Conservation (phyloP, 2,888 invertebrate species). For the Augochlorella aurata region DNA sequence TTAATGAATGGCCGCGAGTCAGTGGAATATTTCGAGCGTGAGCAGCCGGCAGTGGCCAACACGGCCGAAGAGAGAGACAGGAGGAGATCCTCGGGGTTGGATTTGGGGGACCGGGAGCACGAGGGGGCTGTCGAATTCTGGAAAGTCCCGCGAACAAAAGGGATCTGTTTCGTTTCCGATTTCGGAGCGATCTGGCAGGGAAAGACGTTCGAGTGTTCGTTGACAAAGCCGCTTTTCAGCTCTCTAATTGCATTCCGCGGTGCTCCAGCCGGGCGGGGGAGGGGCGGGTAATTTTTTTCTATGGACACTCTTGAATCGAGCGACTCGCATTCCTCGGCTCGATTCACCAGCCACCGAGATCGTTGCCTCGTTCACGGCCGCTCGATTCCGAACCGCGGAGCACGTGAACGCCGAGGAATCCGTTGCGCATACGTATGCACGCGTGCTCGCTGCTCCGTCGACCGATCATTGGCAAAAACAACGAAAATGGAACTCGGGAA, state of each 20-base stretch:
- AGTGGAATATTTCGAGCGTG: neutral
- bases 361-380: conserved; percentile 55
- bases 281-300: conserved; percentile 1
- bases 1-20: conserved; percentile 13
- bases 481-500: neutral
- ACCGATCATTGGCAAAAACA: conserved; percentile 38
- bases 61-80: neutral
- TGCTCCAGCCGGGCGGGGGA: neutral
- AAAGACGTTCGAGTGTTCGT: neutral
- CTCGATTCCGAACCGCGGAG: conserved; percentile 35
- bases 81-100: neutral
- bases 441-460: conserved; percentile 40
- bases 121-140: neutral
- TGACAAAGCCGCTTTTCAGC: conserved; percentile 43
- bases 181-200: neutral
- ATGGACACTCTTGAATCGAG: conserved; percentile 45
- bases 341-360: conserved; percentile 46
- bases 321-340: conserved; percentile 45
- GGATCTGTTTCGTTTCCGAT: conserved; percentile 5
- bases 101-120: neutral
- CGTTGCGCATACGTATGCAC: conserved; percentile 49
- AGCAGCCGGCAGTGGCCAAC: too few relatives aligned
- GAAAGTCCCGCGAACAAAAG: neutral
- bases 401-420: conserved; percentile 47
- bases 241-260: conserved; percentile 20